Base-by-base conservation (phyloP, 2,797 vertebrate genomes). In the Lacerta bilineata region DNA sequence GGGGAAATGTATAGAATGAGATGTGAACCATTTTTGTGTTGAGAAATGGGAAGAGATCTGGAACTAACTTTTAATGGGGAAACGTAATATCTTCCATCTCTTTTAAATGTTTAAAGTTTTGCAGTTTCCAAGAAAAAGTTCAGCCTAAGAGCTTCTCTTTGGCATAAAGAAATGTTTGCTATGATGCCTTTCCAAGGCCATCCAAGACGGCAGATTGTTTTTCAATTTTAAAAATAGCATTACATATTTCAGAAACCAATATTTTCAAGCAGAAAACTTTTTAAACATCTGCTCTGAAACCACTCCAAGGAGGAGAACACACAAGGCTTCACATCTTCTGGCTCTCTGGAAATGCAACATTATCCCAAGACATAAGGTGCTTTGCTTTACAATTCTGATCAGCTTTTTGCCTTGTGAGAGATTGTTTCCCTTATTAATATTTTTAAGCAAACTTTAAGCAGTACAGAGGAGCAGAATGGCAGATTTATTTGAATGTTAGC, bases 101-200 rank as follows among this genome's bases (percentile, higher is more conserved):
- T 55, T 78, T n/a, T 82, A 11, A 91, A 84, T 77, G 0, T 76
- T 29, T 69, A 66, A 43, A 77, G 66, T 43, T 88, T 86, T 1
- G 36, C 74, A 55, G 66, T 50, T 84, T 43, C 82, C 66, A 68
- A 86, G 87, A 90, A 87, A 50, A 90, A 93, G n/a, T 2, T 75
- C 17, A 29, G 8, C 0, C 68, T 91, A 80, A 41, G 0, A 11
- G 68, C 55, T 66, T 74, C 33, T 75, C 80, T 86, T 33, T 2
- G 20, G 23, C 5, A 81, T 27, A 86, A 79, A 72, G 1, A 68
- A 71, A 61, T 78, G 74, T 79, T 90, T 80, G 87, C 71, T 90
- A n/a, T 86, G 1, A 88, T 90, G 79, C 80, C 88, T 72, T 90
- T 92, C 33, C 91, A 9, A 41, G 9, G 2, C 1, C 6, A 72